Evolutionary conservation across 2,888 invertebrate genomes (phyloP).

Genomic region (Ypsolopha sequella): DNA sequence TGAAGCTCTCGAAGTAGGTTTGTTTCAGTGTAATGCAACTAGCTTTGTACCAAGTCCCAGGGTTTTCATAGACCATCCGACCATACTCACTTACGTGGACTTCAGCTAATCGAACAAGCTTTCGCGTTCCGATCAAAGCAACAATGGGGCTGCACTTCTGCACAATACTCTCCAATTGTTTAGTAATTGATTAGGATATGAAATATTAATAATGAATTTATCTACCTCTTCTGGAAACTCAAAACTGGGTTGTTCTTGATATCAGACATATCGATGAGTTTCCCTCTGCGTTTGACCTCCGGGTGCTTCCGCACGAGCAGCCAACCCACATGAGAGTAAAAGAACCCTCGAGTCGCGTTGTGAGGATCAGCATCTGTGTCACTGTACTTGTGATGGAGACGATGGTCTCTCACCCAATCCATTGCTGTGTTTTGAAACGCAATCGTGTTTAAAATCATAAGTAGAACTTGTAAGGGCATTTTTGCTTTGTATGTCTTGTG

Average conservation of each 20-base stretch:
- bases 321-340: slow-evolving; percentile 91
- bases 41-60: no score
- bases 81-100: no score
- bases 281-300: slow-evolving; percentile 77
- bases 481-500: slow-evolving; percentile 23
- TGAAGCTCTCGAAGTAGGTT: no score
- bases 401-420: slow-evolving; percentile 69
- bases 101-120: no score
- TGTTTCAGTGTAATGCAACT: no score
- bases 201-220: no score
- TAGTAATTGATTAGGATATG: no score
- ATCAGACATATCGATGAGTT: slow-evolving; percentile 78
- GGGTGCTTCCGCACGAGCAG: slow-evolving; percentile 81
- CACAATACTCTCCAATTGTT: no score
- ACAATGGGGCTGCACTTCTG: no score
- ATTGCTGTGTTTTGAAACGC: slow-evolving; percentile 55
- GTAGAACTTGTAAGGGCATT: slow-evolving; percentile 17
- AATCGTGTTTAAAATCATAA: slow-evolving; percentile 19
- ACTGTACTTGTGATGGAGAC: slow-evolving; percentile 79
- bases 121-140: no score
- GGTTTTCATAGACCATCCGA: no score
- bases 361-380: slow-evolving; percentile 84
- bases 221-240: slow-evolving; percentile 77
- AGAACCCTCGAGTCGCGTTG: slow-evolving; percentile 82
- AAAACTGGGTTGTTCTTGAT: slow-evolving; percentile 77